phyloP scores from a whole-genome alignment of 2,888 invertebrate genomes.

The Oegoconia quadripuncta region DNA sequence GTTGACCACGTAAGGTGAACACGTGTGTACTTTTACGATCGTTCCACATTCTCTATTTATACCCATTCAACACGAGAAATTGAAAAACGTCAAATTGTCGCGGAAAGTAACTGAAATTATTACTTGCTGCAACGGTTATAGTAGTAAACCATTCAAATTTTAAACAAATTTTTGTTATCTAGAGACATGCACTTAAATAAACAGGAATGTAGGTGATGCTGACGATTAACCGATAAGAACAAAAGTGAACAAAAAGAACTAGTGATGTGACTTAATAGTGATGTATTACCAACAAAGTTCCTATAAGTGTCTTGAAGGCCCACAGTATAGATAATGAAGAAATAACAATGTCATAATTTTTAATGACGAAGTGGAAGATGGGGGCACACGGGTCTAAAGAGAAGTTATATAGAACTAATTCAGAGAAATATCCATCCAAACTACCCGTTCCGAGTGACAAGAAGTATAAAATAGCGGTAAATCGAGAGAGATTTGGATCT shows the following conservation, averaged over 20 bases:
- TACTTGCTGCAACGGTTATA: slow-evolving; percentile 27
- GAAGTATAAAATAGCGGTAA: slow-evolving; percentile 80
- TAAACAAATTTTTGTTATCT: slow-evolving; percentile 5
- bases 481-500: slow-evolving; percentile 84
- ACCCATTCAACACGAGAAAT: background rate
- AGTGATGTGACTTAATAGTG: slow-evolving; percentile 50
- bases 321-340: slow-evolving; percentile 23
- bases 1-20: slow-evolving; percentile 48
- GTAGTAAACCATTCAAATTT: slow-evolving; percentile 10
- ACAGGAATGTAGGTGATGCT: slow-evolving; percentile 10
- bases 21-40: slow-evolving; percentile 42
- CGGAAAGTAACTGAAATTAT: slow-evolving; percentile 30
- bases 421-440: slow-evolving; percentile 80
- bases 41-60: slow-evolving; percentile 4
- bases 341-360: slow-evolving; percentile 49
- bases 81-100: slow-evolving; percentile 8
- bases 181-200: slow-evolving; percentile 15
- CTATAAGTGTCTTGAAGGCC: slow-evolving; percentile 38
- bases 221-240: slow-evolving; percentile 9
- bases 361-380: slow-evolving; percentile 76
- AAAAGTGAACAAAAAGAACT: slow-evolving; percentile 20
- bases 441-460: slow-evolving; percentile 77
- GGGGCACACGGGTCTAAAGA: slow-evolving; percentile 89
- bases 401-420: slow-evolving; percentile 83
- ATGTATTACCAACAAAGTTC: slow-evolving; percentile 33